Evolutionary conservation across 2,113 vertebrate genomes (phyloP).

Genomic region (Nyctereutes procyonoides): DNA sequence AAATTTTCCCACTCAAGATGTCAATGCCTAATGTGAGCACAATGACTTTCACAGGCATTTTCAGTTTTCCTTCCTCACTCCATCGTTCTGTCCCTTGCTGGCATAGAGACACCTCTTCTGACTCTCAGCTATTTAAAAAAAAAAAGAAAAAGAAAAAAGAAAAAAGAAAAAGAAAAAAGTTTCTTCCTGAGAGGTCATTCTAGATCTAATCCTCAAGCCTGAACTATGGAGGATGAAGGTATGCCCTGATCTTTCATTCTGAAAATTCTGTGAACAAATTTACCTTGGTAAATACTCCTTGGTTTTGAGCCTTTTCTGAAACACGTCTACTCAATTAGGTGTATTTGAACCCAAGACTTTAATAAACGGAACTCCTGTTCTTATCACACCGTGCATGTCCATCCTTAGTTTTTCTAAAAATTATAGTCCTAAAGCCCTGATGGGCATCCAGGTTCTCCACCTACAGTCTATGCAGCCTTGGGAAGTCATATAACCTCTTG

Average conservation of each 20-base stretch:
- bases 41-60: neutral
- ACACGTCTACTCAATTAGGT: neutral
- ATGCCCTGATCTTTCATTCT: neutral
- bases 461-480: neutral
- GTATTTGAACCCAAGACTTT: neutral
- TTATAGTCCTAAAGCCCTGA: neutral
- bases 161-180: neutral
- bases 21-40: neutral
- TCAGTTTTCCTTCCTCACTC: neutral
- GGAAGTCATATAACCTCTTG: neutral
- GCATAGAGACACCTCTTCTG: neutral
- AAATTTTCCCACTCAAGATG: neutral
- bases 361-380: neutral
- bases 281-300: neutral
- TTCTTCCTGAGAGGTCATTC: neutral
- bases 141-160: neutral
- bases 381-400: neutral
- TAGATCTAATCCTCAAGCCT: neutral
- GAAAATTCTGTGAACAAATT: neutral
- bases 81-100: neutral
- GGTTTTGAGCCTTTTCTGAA: neutral
- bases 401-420: neutral
- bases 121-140: neutral
- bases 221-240: neutral
- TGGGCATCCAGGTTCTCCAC: neutral